A percentile compares a stretch with the other conserved stretches of the same genome.
Evolutionary conservation across 2,888 invertebrate species (phyloP).

Genomic region (Penaeus monodon): DNA sequence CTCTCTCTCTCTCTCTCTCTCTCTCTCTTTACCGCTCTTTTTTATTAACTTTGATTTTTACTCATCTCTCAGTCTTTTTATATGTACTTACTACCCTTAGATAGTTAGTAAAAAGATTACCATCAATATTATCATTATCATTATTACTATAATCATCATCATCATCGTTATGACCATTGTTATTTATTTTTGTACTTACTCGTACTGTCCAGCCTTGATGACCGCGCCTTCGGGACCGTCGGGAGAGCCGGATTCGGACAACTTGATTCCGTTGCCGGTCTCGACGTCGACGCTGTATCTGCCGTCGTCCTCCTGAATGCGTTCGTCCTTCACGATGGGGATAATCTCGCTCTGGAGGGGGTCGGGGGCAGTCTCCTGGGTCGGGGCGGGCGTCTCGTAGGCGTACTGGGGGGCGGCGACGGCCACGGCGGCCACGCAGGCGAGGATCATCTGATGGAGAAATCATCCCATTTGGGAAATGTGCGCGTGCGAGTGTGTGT

Average conservation of each 20-base stretch:
- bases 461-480: neutral
- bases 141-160: no score
- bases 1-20: no score
- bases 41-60: no score
- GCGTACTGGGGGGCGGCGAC: conserved; percentile 13
- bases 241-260: conserved; percentile 41
- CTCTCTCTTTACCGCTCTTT: no score
- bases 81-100: no score
- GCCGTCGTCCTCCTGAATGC: conserved; percentile 43
- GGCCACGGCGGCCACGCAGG: conserved; percentile 23
- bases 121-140: no score
- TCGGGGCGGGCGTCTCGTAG: neutral
- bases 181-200: conserved; percentile 21
- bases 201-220: conserved; percentile 38
- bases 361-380: conserved; percentile 16
- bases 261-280: conserved; percentile 35
- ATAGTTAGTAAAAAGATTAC: no score
- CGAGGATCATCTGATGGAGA: conserved; percentile 19
- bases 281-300: conserved; percentile 44
- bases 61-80: no score
- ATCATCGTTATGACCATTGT: neutral
- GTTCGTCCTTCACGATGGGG: conserved; percentile 44
- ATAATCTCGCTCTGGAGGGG: conserved; percentile 16
- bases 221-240: conserved; percentile 37
- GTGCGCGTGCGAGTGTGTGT: neutral